phyloP scores from a whole-genome alignment of 1,140 invertebrate species.

The Nomia melanderi region DNA sequence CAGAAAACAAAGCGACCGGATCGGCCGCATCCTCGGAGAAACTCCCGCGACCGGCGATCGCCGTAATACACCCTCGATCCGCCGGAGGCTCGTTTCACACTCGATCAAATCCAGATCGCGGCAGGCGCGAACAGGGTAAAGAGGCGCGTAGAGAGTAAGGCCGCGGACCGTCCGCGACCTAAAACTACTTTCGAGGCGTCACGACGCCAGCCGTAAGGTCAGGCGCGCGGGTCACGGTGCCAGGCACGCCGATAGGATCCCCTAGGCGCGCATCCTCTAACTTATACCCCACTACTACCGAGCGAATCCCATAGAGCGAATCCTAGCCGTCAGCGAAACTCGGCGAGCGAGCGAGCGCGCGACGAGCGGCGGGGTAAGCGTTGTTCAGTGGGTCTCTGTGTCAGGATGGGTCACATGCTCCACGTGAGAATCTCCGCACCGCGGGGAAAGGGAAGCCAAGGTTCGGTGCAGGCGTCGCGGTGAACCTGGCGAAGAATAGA shows the following conservation, averaged over 20 bases:
- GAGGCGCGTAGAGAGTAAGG: slow-evolving; percentile 53
- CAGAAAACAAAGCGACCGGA: slow-evolving; percentile 14
- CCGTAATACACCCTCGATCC: slow-evolving; percentile 1
- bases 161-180: slow-evolving; percentile 52
- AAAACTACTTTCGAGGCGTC: slow-evolving; percentile 67
- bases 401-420: slow-evolving; percentile 78
- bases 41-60: not conserved
- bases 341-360: slow-evolving; percentile 37
- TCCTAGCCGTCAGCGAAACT: slow-evolving; percentile 46
- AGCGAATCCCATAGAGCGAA: not conserved
- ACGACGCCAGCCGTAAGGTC: too few species aligned
- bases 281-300: not conserved
- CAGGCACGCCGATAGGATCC: slow-evolving; percentile 53
- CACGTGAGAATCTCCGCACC: slow-evolving; percentile 49
- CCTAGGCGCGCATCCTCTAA: slow-evolving; percentile 10
- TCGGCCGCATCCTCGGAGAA: not conserved
- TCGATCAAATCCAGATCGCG: slow-evolving; percentile 8
- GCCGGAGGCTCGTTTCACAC: not conserved
- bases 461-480: too few species aligned
- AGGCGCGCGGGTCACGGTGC: slow-evolving; percentile 71
- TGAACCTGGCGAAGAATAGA: slow-evolving; percentile 9
- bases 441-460: slow-evolving; percentile 1
- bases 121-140: not conserved
- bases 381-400: slow-evolving; percentile 79
- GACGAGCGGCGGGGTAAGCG: slow-evolving; percentile 27